Conservation (phyloP, 2,888 invertebrate species). For the Tinea trinotella region DNA sequence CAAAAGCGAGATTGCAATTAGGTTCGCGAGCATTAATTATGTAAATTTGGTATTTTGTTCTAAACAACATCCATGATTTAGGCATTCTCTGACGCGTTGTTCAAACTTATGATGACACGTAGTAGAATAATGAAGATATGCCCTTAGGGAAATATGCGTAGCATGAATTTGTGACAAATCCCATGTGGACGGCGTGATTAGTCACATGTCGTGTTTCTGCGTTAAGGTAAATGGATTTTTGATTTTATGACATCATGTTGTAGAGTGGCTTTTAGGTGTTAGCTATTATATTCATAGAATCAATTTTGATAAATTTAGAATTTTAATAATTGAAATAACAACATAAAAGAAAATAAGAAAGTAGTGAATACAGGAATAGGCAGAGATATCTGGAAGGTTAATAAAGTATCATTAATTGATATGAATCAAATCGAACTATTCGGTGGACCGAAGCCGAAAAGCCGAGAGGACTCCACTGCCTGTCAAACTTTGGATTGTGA, state of each 20-base stretch:
- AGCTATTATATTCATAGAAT: too few species aligned
- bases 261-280: too few species aligned
- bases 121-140: slow-evolving; percentile 17
- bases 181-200: neutral
- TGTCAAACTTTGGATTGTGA: too few species aligned
- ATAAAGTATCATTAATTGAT: too few species aligned
- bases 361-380: too few species aligned
- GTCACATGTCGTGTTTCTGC: neutral
- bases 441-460: too few species aligned
- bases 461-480: too few species aligned
- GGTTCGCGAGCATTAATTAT: neutral
- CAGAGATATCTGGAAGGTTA: too few species aligned
- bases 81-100: neutral
- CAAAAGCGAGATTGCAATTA: neutral
- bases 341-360: too few species aligned
- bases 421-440: too few species aligned
- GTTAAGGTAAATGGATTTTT: neutral
- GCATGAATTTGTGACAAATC: slow-evolving; percentile 23
- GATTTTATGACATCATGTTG: neutral
- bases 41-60: neutral
- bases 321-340: too few species aligned
- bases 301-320: too few species aligned
- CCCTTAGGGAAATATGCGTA: slow-evolving; percentile 19
- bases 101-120: neutral
- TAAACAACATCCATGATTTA: neutral